Base-by-base conservation (phyloP, 2,797 vertebrate species). In the Channa striata region DNA sequence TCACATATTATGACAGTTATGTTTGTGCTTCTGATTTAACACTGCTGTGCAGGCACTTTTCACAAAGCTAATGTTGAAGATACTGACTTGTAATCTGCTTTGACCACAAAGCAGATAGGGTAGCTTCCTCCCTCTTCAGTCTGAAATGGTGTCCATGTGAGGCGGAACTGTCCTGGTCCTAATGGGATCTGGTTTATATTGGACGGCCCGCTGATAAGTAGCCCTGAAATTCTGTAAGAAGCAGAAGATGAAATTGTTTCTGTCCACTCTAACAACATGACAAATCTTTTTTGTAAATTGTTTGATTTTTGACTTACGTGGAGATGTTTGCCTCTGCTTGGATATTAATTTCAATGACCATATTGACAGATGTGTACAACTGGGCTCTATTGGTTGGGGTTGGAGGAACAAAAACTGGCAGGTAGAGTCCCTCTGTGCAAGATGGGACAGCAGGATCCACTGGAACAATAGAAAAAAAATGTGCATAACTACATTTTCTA, bases 391-490 rank as follows among this genome's bases (percentile, higher is more conserved):
- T 40, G 19, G 44, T 49, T 5, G 85, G 84, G 0, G 87, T 89
- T 12, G 85, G 85, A 25, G 33, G 23, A 61, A 83, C 64, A n/a
- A 86, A 83, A 50, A 9, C 44, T 43, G 87, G 87, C 25, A 89
- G 33, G 14, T 74, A 88, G 13, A 37, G 6, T 14, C 84, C 86
- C 3, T 74, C 82, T 11, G 65, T 68, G 72, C 85, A 89, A 46
- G 59, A 75, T 0, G 72, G n/a, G 11, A 16, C 83, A 0, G 0
- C 23, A 20, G 51, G 17, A 4, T 68, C 78, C 68, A 81, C 83
- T 85, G 25, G 11, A 66, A n/a, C 4, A 12, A 42, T 0, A n/a
- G 4, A 51, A 5, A 36, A 36, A 21, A 36, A 20, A 11, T 11
- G 10, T 40, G 39, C 39, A 40, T 40, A 8, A 39, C 10, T 10